Percentiles rank a stretch among this genome's conserved stretches.
Conservation (phyloP, 2,797 vertebrate species). For the Malurus leucopterus region DNA sequence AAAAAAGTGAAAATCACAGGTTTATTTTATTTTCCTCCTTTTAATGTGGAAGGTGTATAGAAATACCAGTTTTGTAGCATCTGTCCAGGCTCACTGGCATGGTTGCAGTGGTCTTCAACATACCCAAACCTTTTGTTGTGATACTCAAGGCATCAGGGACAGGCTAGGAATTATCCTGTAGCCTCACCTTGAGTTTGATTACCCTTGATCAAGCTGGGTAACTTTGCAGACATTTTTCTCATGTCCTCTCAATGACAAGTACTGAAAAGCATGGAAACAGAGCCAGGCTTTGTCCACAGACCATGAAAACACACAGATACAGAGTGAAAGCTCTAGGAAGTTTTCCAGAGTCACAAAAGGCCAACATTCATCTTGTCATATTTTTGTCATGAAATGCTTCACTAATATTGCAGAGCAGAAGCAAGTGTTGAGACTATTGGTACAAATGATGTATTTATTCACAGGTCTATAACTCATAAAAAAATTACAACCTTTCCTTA, state of each 20-base stretch:
- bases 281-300: neutral
- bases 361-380: neutral
- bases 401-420: conserved; percentile 7
- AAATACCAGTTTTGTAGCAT: neutral
- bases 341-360: neutral
- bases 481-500: conserved; percentile 8
- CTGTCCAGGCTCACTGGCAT: neutral
- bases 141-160: neutral
- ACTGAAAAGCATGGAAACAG: neutral
- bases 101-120: neutral
- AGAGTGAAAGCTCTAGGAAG: neutral
- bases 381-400: conserved; percentile 28
- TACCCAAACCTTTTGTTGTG: neutral
- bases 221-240: neutral
- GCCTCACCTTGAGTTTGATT: neutral
- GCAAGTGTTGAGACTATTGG: conserved; percentile 5
- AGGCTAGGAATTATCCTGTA: neutral
- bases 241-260: neutral
- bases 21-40: neutral
- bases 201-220: neutral
- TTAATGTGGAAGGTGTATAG: neutral
- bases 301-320: neutral
- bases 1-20: neutral
- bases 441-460: conserved; percentile 34
- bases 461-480: neutral